Base-by-base conservation (phyloP, 2,113 vertebrate species). In the Zosterops borbonicus region DNA sequence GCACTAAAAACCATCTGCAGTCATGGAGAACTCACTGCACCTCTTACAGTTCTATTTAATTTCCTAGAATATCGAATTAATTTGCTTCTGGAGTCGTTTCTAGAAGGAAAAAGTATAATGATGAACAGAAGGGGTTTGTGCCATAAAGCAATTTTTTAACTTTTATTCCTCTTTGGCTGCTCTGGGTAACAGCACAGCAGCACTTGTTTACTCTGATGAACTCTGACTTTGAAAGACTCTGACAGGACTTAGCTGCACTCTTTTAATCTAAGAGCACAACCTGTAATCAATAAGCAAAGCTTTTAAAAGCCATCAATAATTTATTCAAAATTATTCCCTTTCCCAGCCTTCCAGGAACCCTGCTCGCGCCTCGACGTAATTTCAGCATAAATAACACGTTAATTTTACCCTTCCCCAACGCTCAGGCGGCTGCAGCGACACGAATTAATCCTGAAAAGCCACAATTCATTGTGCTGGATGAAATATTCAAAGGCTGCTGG, bases 281-380 rank as follows among this genome's bases (percentile, higher is more conserved):
- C 85, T 96, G 83, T 96, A 93, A 96, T 97, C 94, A 95, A 97
- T 97, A 96, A 67, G 76, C 67, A 74, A 75, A 60, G 90, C 87
- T 96, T 96, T 97, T 94, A 95, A 88, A 88, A 95, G 80, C 56
- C 78, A 95, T 95, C 95, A 96, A 96, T 97, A 94, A 97, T 95
- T 93, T 95, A 96, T 95, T 96, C 94, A 81, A 88, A 96, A 95
- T 91, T 95, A 95, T 96, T 86, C 93, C 5, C 2, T 65, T 83
- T 55, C 14, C 75, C 82, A 94, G 59, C 93, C 90, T 96, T 95
- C 95, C 94, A 95, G 93, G 93, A 95, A 87, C 55, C 9, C 59
- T 29, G 56, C 75, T 91, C 50, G n/a, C 20, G 49, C 84, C 25
- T 31, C 84, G 9, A 3, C 12, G 39, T 52, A 83, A 92, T 87